A percentile compares a stretch with the other conserved stretches of the same genome.
These are phyloP conservation scores for Eretmocerus hayati DNA, from an alignment of 2,888 invertebrate genomes.

Conservation along the genomic window DNA sequence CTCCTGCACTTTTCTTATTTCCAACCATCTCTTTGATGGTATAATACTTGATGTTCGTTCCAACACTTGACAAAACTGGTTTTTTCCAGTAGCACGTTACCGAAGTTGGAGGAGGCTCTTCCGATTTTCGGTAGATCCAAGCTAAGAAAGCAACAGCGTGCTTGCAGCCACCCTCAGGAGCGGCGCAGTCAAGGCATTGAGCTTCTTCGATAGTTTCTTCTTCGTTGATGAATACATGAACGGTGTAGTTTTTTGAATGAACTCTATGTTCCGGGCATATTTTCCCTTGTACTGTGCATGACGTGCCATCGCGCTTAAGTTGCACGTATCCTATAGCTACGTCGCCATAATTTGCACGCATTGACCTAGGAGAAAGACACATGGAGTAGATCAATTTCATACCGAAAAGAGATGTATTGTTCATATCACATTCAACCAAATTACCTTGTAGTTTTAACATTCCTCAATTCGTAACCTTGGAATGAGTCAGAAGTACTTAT, in stretches of 20 bases:
- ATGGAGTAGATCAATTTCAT: too few species aligned
- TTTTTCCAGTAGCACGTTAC: slow-evolving; percentile 16
- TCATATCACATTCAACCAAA: too few species aligned
- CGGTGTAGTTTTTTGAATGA: slow-evolving; percentile 14
- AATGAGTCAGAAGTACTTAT: too few species aligned
- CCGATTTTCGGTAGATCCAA: slow-evolving; percentile 11
- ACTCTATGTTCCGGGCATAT: slow-evolving; percentile 15
- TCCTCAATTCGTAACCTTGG: too few species aligned
- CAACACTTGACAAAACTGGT: slow-evolving; percentile 11
- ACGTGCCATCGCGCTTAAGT: slow-evolving; percentile 1
- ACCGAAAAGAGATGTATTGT: too few species aligned
- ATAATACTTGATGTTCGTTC: slow-evolving; percentile 7
- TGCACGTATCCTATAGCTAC: slow-evolving; percentile 16
- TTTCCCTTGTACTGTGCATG: slow-evolving; percentile 12
- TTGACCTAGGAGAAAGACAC: too few species aligned
- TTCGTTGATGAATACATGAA: slow-evolving; percentile 12
- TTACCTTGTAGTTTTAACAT: too few species aligned
- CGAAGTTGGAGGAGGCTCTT: slow-evolving; percentile 14
- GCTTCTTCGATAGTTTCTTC: slow-evolving; percentile 8
- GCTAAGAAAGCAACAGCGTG: slow-evolving; percentile 17
- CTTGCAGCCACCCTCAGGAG: slow-evolving; percentile 13
- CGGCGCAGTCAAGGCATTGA: slow-evolving; percentile 14
- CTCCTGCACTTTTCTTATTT: not conserved
- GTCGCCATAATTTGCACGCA: slow-evolving; percentile 15
- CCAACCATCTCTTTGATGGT: not conserved